phyloP scores from a whole-genome alignment of 2,888 invertebrate species.

The Xylophagus ater region DNA sequence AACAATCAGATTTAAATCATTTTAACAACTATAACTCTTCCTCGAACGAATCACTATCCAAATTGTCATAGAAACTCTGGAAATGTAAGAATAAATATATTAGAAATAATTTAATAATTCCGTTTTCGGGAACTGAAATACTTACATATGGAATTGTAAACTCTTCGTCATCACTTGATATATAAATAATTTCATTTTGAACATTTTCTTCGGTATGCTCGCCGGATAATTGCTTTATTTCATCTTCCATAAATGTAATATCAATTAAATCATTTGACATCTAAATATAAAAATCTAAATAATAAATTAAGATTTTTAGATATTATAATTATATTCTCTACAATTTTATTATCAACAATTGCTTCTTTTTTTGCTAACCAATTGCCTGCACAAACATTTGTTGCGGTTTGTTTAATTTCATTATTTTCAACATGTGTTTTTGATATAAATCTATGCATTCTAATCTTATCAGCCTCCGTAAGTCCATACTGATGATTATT shows the following conservation, averaged over 20 bases:
- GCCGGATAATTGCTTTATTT: no score
- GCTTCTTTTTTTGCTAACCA: neutral
- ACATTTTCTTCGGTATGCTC: neutral
- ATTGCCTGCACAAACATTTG: neutral
- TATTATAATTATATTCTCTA: no score
- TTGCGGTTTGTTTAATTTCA: neutral
- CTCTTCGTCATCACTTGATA: neutral
- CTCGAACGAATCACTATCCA: neutral
- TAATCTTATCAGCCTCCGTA: neutral
- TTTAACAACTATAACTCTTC: no score
- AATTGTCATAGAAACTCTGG: conserved; percentile 1
- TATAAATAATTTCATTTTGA: neutral
- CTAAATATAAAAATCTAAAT: no score
- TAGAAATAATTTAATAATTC: neutral
- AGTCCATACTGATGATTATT: conserved; percentile 8
- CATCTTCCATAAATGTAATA: no score
- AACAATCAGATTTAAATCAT: no score
- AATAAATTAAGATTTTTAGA: no score
- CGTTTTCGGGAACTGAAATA: neutral
- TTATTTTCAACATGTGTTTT: neutral
- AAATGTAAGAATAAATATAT: no score
- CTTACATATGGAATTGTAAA: neutral
- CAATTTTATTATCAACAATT: no score
- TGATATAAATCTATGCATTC: no score
- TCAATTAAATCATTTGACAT: no score